These are phyloP conservation scores for Patella ulyssiponensis DNA, from an alignment of 2,888 invertebrate genomes.

Conservation along the genomic window DNA sequence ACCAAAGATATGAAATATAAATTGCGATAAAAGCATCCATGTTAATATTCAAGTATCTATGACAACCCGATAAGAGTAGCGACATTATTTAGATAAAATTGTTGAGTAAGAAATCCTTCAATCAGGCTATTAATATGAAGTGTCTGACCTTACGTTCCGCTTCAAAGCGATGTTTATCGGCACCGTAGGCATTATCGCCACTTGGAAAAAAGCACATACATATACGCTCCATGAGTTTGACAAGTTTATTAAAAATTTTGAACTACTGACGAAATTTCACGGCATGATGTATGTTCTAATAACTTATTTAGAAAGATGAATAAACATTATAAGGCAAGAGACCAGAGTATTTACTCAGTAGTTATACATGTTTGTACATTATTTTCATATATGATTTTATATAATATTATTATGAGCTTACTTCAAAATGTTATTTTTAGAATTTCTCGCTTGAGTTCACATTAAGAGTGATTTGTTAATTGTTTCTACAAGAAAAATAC, in stretches of 20 bases:
- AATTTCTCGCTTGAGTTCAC: too few relatives aligned
- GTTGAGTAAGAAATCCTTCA: conserved; percentile 7
- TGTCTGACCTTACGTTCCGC: not conserved
- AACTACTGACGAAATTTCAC: not conserved
- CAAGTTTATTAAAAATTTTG: conserved; percentile 1
- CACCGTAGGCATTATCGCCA: not conserved
- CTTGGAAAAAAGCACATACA: not conserved
- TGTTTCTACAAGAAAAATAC: too few relatives aligned
- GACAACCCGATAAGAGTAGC: conserved; percentile 1
- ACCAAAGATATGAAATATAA: too few relatives aligned
- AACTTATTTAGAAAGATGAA: not conserved
- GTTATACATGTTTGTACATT: too few relatives aligned
- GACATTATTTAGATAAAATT: not conserved
- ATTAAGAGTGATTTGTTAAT: too few relatives aligned
- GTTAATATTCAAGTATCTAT: not conserved
- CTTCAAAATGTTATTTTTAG: too few relatives aligned
- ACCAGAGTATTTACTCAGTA: too few relatives aligned
- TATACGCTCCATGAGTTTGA: not conserved
- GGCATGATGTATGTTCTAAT: not conserved
- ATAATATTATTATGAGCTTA: too few relatives aligned
- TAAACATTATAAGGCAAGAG: too few relatives aligned
- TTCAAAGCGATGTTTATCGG: not conserved
- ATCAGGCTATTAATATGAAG: not conserved
- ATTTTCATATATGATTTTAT: too few relatives aligned
- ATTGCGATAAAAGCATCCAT: too few relatives aligned